Percentiles rank a stretch among this genome's conserved stretches.
phyloP scores from a whole-genome alignment of 1,140 invertebrate species.

The Penaeus vannamei region DNA sequence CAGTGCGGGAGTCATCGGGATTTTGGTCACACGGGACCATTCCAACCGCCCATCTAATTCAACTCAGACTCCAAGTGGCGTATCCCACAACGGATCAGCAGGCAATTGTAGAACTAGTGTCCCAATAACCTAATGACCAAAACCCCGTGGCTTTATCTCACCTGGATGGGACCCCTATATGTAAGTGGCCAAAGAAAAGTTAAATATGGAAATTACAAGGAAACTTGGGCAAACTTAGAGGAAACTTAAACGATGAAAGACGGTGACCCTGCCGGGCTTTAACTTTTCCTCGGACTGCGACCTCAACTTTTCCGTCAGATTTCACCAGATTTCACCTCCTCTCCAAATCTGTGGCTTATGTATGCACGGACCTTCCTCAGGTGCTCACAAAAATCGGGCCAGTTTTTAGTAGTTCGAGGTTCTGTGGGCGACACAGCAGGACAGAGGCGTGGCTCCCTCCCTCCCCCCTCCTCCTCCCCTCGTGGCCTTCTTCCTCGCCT shows the following conservation, averaged over 20 bases:
- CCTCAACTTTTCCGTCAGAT: constrained; percentile 65
- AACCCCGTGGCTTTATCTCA: constrained; percentile 41
- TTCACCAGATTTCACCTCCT: constrained; percentile 64
- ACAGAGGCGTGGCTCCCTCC: neutral
- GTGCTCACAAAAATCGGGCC: constrained; percentile 63
- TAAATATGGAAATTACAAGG: constrained; percentile 69
- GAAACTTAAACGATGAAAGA: constrained; percentile 68
- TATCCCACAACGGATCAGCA: constrained; percentile 26
- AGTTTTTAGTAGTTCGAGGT: constrained; percentile 52
- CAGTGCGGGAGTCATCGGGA: constrained; percentile 66
- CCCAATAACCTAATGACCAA: constrained; percentile 25
- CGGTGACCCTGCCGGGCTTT: constrained; percentile 55
- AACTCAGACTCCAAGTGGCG: constrained; percentile 58
- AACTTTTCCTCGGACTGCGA: constrained; percentile 60
- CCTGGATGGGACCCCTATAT: constrained; percentile 60
- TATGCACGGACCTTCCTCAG: constrained; percentile 51
- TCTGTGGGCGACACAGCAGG: constrained; percentile 10
- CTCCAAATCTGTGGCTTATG: constrained; percentile 59
- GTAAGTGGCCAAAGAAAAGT: constrained; percentile 67
- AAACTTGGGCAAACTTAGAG: constrained; percentile 68
- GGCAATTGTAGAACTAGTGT: constrained; percentile 31
- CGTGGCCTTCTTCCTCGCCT: neutral
- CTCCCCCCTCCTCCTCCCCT: neutral
- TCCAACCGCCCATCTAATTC: constrained; percentile 68
- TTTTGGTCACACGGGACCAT: constrained; percentile 66